Conservation (phyloP, 23 tunicate genomes). For the Halocynthia roretzi region DNA sequence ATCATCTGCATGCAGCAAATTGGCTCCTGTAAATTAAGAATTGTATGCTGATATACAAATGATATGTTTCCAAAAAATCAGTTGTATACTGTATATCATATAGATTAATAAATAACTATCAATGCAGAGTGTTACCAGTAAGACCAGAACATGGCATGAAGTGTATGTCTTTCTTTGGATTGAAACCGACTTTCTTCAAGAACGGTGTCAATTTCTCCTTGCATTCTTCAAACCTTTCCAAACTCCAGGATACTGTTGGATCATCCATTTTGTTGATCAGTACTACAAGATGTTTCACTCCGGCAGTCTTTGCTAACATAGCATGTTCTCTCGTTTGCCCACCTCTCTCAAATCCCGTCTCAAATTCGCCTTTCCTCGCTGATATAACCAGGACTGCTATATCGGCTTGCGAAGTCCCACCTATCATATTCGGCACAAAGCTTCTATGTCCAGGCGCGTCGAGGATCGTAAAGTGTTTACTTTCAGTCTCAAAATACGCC, state of each 20-base stretch:
- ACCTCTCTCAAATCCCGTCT: constrained; percentile 98
- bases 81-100: not conserved
- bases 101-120: not conserved
- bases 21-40: constrained; percentile 41
- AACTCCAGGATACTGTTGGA: constrained; percentile 85
- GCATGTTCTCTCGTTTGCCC: constrained; percentile 99
- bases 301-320: constrained; percentile 92
- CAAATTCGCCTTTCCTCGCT: constrained; percentile 96
- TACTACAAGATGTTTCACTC: constrained; percentile 83
- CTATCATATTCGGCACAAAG: constrained; percentile 99
- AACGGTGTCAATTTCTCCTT: constrained; percentile 90
- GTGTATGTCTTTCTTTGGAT: constrained; percentile 84
- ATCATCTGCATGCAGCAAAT: constrained; percentile 54
- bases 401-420: constrained; percentile 99
- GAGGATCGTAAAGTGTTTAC: constrained; percentile 93
- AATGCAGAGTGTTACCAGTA: constrained; percentile 27
- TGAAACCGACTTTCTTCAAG: constrained; percentile 94
- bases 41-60: not conserved
- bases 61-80: not conserved
- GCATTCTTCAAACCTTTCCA: constrained; percentile 81
- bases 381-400: constrained; percentile 93
- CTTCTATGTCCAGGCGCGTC: constrained; percentile 99
- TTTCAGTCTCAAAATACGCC: constrained; percentile 96
- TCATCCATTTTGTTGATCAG: constrained; percentile 99
- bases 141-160: constrained; percentile 97